A percentile compares a stretch with the other conserved stretches of the same genome.
Conservation (phyloP, 2,113 vertebrate genomes). For the Dasyornis broadbenti region DNA sequence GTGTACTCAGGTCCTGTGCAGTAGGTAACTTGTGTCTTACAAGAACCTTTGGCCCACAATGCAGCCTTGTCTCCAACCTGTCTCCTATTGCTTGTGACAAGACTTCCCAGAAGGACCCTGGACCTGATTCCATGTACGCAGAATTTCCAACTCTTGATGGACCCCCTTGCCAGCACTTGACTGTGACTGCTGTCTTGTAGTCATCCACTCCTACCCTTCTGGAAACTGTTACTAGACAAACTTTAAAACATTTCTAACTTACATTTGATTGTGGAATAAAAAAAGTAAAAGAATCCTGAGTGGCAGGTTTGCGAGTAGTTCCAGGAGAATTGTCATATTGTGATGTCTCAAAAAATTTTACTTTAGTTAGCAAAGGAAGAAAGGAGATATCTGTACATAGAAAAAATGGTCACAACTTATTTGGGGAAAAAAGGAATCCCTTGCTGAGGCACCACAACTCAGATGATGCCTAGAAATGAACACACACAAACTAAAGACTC, state of each 20-base stretch:
- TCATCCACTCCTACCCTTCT: background rate
- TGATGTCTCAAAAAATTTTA: background rate
- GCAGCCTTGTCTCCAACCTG: background rate
- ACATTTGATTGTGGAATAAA: background rate
- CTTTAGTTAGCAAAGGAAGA: background rate
- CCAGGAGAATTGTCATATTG: background rate
- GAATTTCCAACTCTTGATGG: background rate
- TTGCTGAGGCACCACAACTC: background rate
- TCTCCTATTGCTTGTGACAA: background rate
- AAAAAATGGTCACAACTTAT: background rate
- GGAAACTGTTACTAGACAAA: background rate
- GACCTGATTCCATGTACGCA: background rate
- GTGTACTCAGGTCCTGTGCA: background rate
- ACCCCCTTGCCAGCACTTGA: background rate
- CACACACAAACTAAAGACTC: background rate
- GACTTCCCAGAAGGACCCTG: background rate
- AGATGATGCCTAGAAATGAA: background rate
- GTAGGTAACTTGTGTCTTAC: background rate
- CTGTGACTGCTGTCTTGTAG: background rate
- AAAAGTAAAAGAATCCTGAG: background rate
- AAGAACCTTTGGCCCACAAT: background rate
- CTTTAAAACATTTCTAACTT: background rate
- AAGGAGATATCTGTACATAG: background rate
- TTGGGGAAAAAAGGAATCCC: background rate
- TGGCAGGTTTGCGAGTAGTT: background rate